A percentile compares a stretch with the other conserved stretches of the same genome.
Evolutionary conservation across 2,888 invertebrate genomes (phyloP).

Genomic region (Vesta saturnalis): DNA sequence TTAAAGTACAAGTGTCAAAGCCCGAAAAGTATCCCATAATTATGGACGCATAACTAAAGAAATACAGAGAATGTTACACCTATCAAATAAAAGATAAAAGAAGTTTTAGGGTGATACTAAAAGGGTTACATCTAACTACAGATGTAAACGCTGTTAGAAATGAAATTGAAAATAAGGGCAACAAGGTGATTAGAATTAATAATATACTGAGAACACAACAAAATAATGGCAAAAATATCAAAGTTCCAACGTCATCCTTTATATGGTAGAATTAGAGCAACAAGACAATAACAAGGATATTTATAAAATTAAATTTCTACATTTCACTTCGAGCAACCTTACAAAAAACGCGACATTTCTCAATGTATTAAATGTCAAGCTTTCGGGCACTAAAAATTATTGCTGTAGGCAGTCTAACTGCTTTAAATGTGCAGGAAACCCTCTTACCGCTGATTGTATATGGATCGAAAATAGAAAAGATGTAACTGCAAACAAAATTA

Average conservation of each 20-base stretch:
- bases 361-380: constrained; percentile 11
- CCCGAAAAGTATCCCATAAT: constrained; percentile 19
- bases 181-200: constrained; percentile 12
- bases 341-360: constrained; percentile 9
- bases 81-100: constrained; percentile 39
- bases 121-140: constrained; percentile 35
- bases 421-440: constrained; percentile 7
- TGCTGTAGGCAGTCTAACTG: constrained; percentile 10
- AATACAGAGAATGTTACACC: constrained; percentile 32
- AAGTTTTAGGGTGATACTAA: too few relatives aligned
- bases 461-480: constrained; percentile 8
- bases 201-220: background rate
- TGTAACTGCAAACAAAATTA: constrained; percentile 16
- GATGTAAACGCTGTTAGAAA: constrained; percentile 29
- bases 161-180: constrained; percentile 15
- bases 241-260: constrained; percentile 16
- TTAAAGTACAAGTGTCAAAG: background rate
- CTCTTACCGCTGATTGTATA: constrained; percentile 3
- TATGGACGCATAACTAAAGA: constrained; percentile 26
- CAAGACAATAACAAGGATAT: too few relatives aligned
- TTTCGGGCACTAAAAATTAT: constrained; percentile 8
- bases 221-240: constrained; percentile 8
- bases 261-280: constrained; percentile 11
- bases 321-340: background rate
- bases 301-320: constrained; percentile 9